Conservation (phyloP, 1,140 invertebrate species). For the Zaprionus nigranus region DNA sequence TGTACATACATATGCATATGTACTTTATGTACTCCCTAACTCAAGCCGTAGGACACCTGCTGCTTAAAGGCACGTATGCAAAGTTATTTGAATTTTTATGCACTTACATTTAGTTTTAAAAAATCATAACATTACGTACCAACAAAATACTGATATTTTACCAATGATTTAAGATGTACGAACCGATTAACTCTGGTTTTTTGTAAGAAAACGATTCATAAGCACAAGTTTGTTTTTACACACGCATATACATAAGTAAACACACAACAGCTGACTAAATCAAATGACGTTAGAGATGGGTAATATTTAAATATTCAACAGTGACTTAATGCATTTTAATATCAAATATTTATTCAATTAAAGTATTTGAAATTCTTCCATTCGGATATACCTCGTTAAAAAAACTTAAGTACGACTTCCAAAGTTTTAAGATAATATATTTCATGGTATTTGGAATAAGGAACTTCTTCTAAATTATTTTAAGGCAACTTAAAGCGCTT, state of each 20-base stretch:
- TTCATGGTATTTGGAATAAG: too few relatives aligned
- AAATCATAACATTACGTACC: conserved; percentile 7
- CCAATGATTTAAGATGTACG: conserved; percentile 2
- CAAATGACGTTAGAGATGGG: conserved; percentile 29
- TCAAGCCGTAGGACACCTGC: conserved; percentile 26
- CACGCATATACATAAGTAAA: conserved; percentile 31
- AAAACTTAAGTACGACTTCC: background rate
- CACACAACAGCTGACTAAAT: conserved; percentile 36
- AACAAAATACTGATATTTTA: background rate
- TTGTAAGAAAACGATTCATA: conserved; percentile 10
- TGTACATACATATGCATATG: conserved; percentile 10
- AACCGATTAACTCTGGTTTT: conserved; percentile 17
- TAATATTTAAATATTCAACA: background rate
- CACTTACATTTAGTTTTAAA: background rate
- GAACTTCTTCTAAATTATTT: too few relatives aligned
- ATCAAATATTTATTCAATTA: background rate
- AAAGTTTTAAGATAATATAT: too few relatives aligned
- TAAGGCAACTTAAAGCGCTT: too few relatives aligned
- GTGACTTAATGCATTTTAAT: background rate
- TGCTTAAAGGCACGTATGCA: conserved; percentile 18
- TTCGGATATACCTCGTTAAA: too few relatives aligned
- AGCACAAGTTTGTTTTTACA: conserved; percentile 16
- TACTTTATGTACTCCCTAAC: background rate
- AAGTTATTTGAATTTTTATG: background rate
- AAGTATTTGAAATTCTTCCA: too few relatives aligned